phyloP scores from a whole-genome alignment of 2,888 invertebrate genomes.

The Matsumyia berberina region DNA sequence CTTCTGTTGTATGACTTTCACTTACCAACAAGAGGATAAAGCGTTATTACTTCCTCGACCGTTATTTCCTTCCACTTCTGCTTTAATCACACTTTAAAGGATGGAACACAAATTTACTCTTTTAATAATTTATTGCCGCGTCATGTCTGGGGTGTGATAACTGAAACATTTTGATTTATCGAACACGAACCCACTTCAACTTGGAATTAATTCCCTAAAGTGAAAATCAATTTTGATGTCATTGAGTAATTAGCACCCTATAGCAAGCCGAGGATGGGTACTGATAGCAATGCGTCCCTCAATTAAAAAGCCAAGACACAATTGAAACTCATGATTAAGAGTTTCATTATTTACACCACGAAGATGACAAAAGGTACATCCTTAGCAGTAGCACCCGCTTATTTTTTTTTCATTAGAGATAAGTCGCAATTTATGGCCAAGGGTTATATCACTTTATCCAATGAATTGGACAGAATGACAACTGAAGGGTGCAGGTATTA shows the following conservation, averaged over 20 bases:
- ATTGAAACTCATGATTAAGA: conserved; percentile 21
- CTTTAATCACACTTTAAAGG: too few relatives aligned
- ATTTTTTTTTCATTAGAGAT: conserved; percentile 24
- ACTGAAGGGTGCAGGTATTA: neutral
- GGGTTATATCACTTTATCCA: conserved; percentile 15
- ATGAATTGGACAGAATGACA: conserved; percentile 18
- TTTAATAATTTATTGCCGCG: too few relatives aligned
- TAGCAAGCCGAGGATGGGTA: neutral
- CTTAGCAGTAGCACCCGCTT: too few relatives aligned
- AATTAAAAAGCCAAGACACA: conserved; percentile 10
- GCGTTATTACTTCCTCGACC: too few relatives aligned
- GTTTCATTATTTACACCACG: conserved; percentile 24
- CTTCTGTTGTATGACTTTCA: too few relatives aligned
- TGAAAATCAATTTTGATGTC: conserved; percentile 39
- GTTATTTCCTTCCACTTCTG: too few relatives aligned
- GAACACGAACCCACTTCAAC: neutral
- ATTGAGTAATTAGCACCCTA: conserved; percentile 48
- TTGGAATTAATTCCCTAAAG: conserved; percentile 27
- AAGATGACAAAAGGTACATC: conserved; percentile 17
- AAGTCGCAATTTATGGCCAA: conserved; percentile 5
- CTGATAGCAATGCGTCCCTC: neutral
- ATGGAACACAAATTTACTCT: too few relatives aligned
- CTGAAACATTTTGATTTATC: neutral
- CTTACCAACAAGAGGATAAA: too few relatives aligned
- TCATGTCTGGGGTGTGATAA: too few relatives aligned